Percentiles rank a stretch among this genome's conserved stretches.
phyloP scores from a whole-genome alignment of 2,113 vertebrate species.

The Thamnaconus septentrionalis region DNA sequence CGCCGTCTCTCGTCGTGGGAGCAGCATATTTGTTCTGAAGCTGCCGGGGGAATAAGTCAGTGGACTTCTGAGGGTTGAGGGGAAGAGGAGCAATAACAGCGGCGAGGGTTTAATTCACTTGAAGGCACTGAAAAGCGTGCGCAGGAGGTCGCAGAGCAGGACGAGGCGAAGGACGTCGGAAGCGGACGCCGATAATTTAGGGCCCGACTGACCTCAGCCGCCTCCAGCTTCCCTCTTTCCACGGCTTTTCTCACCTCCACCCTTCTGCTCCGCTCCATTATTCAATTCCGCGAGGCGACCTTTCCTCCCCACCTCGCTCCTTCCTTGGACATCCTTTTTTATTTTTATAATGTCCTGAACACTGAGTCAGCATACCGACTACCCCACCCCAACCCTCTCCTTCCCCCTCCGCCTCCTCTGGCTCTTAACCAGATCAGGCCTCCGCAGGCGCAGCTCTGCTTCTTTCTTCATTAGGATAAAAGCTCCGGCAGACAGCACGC shows the following conservation, averaged over 20 bases:
- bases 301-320: constrained; percentile 19
- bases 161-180: constrained; percentile 40
- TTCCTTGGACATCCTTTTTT: constrained; percentile 39
- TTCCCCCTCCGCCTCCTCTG: constrained; percentile 13
- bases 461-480: constrained; percentile 77
- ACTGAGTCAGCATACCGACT: constrained; percentile 64
- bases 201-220: constrained; percentile 14
- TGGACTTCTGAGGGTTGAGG: constrained; percentile 40
- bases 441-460: constrained; percentile 27
- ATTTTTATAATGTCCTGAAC: constrained; percentile 15
- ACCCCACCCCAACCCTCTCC: too few species aligned
- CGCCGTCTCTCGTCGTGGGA: constrained; percentile 36
- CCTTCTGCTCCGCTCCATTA: constrained; percentile 31
- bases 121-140: constrained; percentile 37
- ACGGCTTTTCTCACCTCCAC: constrained; percentile 38
- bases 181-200: constrained; percentile 25
- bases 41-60: constrained; percentile 49
- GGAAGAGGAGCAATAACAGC: constrained; percentile 20
- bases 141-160: constrained; percentile 40
- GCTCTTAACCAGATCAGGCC: constrained; percentile 64
- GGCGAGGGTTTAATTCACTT: constrained; percentile 39
- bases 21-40: constrained; percentile 54
- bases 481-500: constrained; percentile 56
- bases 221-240: constrained; percentile 26
- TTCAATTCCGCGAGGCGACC: constrained; percentile 19